Base-by-base conservation (phyloP, 2,113 vertebrate genomes). In the Leiothrix lutea region DNA sequence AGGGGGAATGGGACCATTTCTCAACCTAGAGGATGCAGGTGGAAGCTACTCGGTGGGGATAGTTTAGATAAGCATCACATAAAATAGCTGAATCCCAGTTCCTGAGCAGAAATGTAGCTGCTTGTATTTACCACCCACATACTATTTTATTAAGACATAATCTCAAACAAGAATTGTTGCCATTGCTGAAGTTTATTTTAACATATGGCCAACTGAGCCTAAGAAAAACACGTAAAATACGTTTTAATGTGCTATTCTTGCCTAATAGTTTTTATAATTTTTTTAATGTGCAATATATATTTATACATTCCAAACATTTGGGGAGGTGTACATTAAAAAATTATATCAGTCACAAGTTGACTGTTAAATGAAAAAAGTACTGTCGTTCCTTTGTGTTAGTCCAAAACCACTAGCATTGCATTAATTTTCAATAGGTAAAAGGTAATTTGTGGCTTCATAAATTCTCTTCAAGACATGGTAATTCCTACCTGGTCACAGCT, bases 111-210 rank as follows among this genome's bases (percentile, higher is more conserved):
- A 96, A 86, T 36, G 15, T 57, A 94, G 92, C 81, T 84, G 80
- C 85, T 95, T 93, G 66, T 95, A 65, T 93, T 96, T 95, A 69
- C 97, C 97, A 96, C 98, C 96, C 98, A 98, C 97, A 77, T 15
- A 86, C 91, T 93, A 92, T 97, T 98, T 98, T 97, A 98, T 97
- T 98, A 97, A 97, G 83, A 95, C 89, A 93, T 95, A 97, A 97
- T 95, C 95, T 96, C 96, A 88, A 93, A 97, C 86, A 91, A 97
- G 94, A 95, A 96, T 88, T 96, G 95, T 95, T 97, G 80, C 96
- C 80, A 95, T 96, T 96, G 98, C 96, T 97, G 93, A 97, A 97
- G 90, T 97, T 97, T 95, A 92, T 97, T 97, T 94, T 96, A 97
- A 97, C 97, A 98, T 97, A 97, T 97, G 97, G 97, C 94, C 86